These are phyloP conservation scores for Pristionchus entomophagus DNA, from an alignment of 2,888 invertebrate species.

Conservation along the genomic window DNA sequence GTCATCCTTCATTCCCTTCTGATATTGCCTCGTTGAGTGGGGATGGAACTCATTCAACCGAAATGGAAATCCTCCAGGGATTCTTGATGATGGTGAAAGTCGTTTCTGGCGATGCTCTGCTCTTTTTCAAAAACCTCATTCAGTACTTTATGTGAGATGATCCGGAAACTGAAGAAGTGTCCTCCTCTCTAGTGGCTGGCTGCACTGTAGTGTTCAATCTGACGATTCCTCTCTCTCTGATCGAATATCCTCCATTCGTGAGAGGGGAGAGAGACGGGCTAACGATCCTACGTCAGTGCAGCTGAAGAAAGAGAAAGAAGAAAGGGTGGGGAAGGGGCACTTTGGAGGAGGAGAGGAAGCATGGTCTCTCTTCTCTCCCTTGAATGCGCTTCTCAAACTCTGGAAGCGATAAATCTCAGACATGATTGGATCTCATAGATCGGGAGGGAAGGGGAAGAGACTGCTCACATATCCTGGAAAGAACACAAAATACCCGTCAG, in stretches of 20 bases:
- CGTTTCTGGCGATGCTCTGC: too few relatives aligned
- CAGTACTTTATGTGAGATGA: too few relatives aligned
- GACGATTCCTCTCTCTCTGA: background rate
- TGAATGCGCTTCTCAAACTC: background rate
- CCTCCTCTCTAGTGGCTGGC: too few relatives aligned
- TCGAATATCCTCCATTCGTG: background rate
- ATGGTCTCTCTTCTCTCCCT: background rate
- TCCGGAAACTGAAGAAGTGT: too few relatives aligned
- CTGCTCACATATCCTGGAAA: too few relatives aligned
- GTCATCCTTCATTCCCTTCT: background rate
- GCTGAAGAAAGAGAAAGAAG: background rate
- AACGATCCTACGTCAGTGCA: slow-evolving; percentile 11
- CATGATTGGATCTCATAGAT: background rate
- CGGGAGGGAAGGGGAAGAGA: background rate
- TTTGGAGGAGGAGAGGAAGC: background rate
- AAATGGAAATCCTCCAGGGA: background rate
- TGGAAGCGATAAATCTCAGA: background rate
- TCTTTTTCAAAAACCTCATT: too few relatives aligned
- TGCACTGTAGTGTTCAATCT: background rate
- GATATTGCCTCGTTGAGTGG: background rate
- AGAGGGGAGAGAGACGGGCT: background rate
- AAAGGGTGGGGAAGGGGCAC: background rate
- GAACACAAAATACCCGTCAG: background rate
- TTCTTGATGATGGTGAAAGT: background rate
- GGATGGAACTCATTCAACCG: background rate